phyloP scores from a whole-genome alignment of 2,113 vertebrate genomes.

The Nothoprocta pentlandii region DNA sequence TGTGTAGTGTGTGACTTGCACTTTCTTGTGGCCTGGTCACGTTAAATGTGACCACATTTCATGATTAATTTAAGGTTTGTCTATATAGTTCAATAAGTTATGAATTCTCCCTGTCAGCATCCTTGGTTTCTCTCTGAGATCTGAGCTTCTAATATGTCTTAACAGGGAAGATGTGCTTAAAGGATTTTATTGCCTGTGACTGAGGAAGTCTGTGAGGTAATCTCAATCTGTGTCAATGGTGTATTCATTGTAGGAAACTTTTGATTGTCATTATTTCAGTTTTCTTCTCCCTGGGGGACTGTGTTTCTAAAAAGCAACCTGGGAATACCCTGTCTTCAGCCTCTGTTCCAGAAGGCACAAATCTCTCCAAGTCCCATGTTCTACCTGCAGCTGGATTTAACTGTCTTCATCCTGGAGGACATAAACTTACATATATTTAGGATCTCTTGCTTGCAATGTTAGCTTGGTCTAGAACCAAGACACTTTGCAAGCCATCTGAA shows the following conservation, averaged over 20 bases:
- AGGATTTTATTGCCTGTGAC: neutral
- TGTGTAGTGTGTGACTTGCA: neutral
- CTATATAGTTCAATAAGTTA: neutral
- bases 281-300: neutral
- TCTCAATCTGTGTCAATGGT: neutral
- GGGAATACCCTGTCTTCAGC: neutral
- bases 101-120: neutral
- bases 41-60: neutral
- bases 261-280: neutral
- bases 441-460: neutral
- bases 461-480: neutral
- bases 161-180: neutral
- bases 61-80: neutral
- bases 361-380: neutral
- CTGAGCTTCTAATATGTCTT: neutral
- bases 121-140: neutral
- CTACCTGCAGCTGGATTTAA: neutral
- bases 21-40: neutral
- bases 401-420: neutral
- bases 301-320: neutral
- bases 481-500: neutral
- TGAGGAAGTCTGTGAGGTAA: neutral
- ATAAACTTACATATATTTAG: neutral
- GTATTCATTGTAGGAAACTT: neutral
- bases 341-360: neutral